These are phyloP conservation scores for Cylas formicarius DNA, from an alignment of 1,140 invertebrate genomes.

Conservation along the genomic window DNA sequence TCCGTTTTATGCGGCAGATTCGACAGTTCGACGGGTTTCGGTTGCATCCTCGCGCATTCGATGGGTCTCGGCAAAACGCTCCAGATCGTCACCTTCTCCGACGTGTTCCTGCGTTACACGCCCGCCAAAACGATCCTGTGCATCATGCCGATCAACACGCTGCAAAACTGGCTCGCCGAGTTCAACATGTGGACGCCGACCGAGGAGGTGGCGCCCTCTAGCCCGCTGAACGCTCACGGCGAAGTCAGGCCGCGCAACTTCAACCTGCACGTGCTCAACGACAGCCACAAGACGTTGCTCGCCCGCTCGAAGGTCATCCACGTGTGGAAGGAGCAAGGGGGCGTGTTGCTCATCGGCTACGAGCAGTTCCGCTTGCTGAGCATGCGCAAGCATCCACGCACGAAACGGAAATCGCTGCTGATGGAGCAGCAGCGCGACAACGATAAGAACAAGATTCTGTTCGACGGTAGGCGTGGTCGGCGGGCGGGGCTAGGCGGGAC, in stretches of 20 bases:
- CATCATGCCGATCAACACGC: slow-evolving; percentile 98
- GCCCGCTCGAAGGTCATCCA: slow-evolving; percentile 51
- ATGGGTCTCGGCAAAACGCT: slow-evolving; percentile 99
- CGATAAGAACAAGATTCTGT: slow-evolving; percentile 75
- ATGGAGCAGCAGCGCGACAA: slow-evolving; percentile 53
- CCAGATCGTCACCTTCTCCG: slow-evolving; percentile 92
- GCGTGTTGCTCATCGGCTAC: slow-evolving; percentile 95
- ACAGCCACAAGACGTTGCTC: slow-evolving; percentile 85
- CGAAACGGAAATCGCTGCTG: slow-evolving; percentile 43
- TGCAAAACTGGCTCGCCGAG: slow-evolving; percentile 97
- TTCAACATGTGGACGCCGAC: slow-evolving; percentile 93
- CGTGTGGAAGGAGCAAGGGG: slow-evolving; percentile 82
- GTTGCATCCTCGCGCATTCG: slow-evolving; percentile 96
- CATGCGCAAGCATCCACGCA: slow-evolving; percentile 63
- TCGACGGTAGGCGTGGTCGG: slow-evolving; percentile 57
- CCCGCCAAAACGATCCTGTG: slow-evolving; percentile 83
- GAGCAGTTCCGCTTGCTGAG: slow-evolving; percentile 90
- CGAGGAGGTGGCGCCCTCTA: slow-evolving; percentile 40
- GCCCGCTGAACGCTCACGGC: slow-evolving; percentile 49
- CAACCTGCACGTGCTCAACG: slow-evolving; percentile 84
- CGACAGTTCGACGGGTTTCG: slow-evolving; percentile 59
- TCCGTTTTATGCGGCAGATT: slow-evolving; percentile 16
- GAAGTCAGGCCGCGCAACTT: slow-evolving; percentile 72
- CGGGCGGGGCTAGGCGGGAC: neutral
- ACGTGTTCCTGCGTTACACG: slow-evolving; percentile 89